A percentile compares a stretch with the other conserved stretches of the same genome.
These are phyloP conservation scores for Bombyx huttoni DNA, from an alignment of 2,888 invertebrate species.

Conservation along the genomic window DNA sequence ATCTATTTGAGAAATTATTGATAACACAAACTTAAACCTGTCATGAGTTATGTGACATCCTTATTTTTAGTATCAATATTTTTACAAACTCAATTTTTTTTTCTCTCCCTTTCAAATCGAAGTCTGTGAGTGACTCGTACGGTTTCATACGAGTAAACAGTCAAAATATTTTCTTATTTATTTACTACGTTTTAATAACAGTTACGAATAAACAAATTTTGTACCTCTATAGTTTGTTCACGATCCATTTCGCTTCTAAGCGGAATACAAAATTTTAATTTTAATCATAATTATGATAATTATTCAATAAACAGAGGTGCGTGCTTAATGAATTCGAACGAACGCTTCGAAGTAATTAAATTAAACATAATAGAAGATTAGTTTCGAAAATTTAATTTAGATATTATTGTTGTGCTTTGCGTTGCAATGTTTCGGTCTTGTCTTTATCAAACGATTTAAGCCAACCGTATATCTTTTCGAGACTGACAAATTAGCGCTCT, in stretches of 20 bases:
- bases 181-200: too few species aligned
- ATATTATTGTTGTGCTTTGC: not conserved
- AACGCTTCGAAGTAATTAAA: not conserved
- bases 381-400: not conserved
- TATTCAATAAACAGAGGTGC: not conserved
- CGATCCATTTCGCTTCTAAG: not conserved
- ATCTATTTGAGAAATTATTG: too few species aligned
- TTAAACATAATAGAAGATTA: not conserved
- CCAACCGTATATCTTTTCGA: not conserved
- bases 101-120: too few species aligned
- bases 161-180: too few species aligned
- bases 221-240: conserved; percentile 4
- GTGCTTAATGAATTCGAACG: not conserved
- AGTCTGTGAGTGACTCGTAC: too few species aligned
- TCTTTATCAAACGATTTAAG: not conserved
- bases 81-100: too few species aligned
- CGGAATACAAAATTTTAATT: not conserved
- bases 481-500: not conserved
- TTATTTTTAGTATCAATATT: too few species aligned
- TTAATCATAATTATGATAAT: not conserved
- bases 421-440: not conserved
- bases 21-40: too few species aligned
- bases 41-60: too few species aligned
- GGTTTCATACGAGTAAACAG: too few species aligned
- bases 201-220: conserved; percentile 5